These are phyloP conservation scores for Carapus acus DNA, from an alignment of 2,797 vertebrate species.

Conservation along the genomic window DNA sequence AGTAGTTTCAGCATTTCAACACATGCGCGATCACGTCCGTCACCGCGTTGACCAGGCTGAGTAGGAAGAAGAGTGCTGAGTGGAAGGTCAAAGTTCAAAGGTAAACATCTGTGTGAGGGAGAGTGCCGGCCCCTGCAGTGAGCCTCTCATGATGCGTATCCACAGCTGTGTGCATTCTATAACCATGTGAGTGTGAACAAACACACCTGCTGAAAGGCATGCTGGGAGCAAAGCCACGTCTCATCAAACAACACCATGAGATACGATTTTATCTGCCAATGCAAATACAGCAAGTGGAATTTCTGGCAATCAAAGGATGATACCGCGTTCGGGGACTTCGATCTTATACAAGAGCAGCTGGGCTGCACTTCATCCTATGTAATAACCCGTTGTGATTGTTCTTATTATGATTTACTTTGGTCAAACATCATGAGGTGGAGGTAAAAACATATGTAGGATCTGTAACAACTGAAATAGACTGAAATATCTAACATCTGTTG, in stretches of 20 bases:
- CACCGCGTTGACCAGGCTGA: constrained; percentile 26
- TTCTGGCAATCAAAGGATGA: constrained; percentile 34
- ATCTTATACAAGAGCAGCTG: not conserved
- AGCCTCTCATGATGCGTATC: constrained; percentile 54
- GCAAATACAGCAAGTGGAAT: constrained; percentile 39
- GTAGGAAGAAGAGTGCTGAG: constrained; percentile 40
- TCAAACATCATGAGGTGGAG: no score
- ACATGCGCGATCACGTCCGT: constrained; percentile 7
- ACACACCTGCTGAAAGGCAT: constrained; percentile 68
- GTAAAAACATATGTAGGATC: no score
- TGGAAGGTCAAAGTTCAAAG: constrained; percentile 46
- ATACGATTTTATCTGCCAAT: constrained; percentile 43
- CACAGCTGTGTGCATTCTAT: constrained; percentile 65
- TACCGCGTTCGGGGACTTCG: no score
- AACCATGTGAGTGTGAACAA: constrained; percentile 57
- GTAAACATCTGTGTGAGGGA: constrained; percentile 62
- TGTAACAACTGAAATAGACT: no score
- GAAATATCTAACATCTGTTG: no score
- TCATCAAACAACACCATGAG: constrained; percentile 39
- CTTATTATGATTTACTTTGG: no score
- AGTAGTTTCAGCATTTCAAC: constrained; percentile 1
- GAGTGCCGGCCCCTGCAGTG: constrained; percentile 41
- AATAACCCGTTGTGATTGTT: no score
- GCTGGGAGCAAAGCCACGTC: constrained; percentile 48
- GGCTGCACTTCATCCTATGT: constrained; percentile 3